Evolutionary conservation across 2,888 invertebrate genomes (phyloP), one percentile per base, ranked within the genome.

Genomic region (Arge pagana): DNA sequence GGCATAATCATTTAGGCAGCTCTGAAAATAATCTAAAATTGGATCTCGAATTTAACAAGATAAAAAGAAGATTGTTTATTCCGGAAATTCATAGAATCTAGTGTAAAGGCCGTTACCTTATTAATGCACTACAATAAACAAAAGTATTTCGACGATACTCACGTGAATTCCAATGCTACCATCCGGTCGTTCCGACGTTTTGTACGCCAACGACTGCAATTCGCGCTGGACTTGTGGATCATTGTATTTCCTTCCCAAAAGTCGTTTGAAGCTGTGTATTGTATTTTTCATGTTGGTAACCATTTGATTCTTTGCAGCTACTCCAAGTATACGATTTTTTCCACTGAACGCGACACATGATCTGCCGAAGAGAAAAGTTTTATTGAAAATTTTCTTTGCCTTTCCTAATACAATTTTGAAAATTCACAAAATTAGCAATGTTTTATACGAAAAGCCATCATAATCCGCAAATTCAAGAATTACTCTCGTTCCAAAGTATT

Each of bases 221-320:
- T 97, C 96, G 69, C 85, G 83, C 74, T 95, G 91, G 31, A 93
- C 90, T 71, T 87, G 83, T 13, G 92, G 92, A 79, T 99, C 97
- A 63, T 86, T 84, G 77, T 84, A 96, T 74, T 89, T 89, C 68
- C 96, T 84, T 51, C 98, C 99, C 68, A 99, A 79, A 48, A 98
- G 81, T 68, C 93, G 85, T 79, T 97, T 99, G 78, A 98, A 93
- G 56, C 92, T 90, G 79, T 88, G 88, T 53, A 98, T 86, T 57
- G 99, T 99, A 77, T 97, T 98, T 78, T 93, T 94, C 86, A 96
- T 88, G 76, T 99, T 99, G 66, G 96, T 96, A 49, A 96, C 90
- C 81, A 91, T 89, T 78, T 97, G 96, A 74, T 96, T 96, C 77
- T 95, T 96, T 53, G 98, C 98, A 36, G 96, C 92, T 30, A 95